Base-by-base conservation (phyloP, 2,888 invertebrate species). In the Lamellibrachia satsuma region DNA sequence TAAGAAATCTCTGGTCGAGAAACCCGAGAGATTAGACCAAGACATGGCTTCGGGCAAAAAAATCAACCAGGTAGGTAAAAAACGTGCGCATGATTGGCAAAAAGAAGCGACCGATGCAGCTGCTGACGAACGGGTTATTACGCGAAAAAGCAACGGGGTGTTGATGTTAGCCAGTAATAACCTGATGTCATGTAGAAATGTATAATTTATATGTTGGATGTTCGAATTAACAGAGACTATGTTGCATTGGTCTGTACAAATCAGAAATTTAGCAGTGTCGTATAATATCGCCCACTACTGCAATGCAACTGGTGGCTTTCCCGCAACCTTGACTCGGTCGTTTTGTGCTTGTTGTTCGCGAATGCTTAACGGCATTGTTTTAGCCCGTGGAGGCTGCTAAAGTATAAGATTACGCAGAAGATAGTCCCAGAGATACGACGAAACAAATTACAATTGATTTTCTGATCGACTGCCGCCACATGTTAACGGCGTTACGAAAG, bases 361-460 rank as follows among this genome's bases (percentile, higher is more conserved):
- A 39, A 39, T 39, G 39, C 39, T 39, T 39, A 39, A 39, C 39
- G 75, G n/a, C 22, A 75, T 22, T 22, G 15, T 75, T 22, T n/a
- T 75, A 4, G 75, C n/a, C 75, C 75, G 75, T 3, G 3, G 75
- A 75, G 75, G n/a, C 75, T 22, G 75, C 75, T 75, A 22, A 75
- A 15, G n/a, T 75, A 75, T 75, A 75, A 75, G 75, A 75, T 75
- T 15, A 15, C 75, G 75, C 75, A 75, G 15, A 15, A 75, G 75
- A 75, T 75, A 6, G 75, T 75, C 75, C 75, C 75, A 75, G 15
- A 75, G 75, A 75, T n/a, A 75, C 22, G n/a, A 75, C 22, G 22
- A n/a, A n/a, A 75, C 75, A 75, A 75, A n/a, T 75, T 75, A 75
- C 75, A 75, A 75, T 75, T 75, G 75, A 75, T 75, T 75, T 75